A percentile compares a stretch with the other conserved stretches of the same genome.
Evolutionary conservation across 2,888 invertebrate species (phyloP).

Genomic region (Netelia fuscicornis): DNA sequence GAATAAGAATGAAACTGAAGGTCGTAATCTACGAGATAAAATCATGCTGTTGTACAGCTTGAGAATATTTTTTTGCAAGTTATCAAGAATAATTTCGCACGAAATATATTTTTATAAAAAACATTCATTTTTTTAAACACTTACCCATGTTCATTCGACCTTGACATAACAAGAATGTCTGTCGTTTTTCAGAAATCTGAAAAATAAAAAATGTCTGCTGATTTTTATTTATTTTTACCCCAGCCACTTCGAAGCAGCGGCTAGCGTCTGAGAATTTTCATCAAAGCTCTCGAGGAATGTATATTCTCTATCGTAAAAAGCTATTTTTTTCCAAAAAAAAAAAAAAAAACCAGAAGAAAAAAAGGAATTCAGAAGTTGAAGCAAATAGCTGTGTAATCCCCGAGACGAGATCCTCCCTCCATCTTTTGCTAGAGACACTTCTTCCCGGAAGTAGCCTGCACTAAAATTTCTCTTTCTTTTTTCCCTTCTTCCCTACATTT

Average conservation of each 20-base stretch:
- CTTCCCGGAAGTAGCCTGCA: slow-evolving; percentile 50
- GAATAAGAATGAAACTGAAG: too few relatives aligned
- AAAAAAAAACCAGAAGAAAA: background rate
- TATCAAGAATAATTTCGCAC: too few relatives aligned
- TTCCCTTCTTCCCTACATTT: slow-evolving; percentile 39
- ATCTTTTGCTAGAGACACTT: slow-evolving; percentile 24
- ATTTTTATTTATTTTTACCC: slow-evolving; percentile 7
- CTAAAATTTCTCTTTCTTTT: slow-evolving; percentile 41
- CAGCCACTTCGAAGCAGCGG: slow-evolving; percentile 4
- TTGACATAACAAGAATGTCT: slow-evolving; percentile 39
- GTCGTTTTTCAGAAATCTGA: background rate
- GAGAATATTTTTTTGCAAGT: too few relatives aligned
- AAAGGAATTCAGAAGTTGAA: slow-evolving; percentile 29
- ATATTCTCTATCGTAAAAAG: slow-evolving; percentile 18
- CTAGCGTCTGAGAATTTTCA: slow-evolving; percentile 34
- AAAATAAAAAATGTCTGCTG: slow-evolving; percentile 1
- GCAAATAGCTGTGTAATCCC: slow-evolving; percentile 59
- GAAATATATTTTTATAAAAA: too few relatives aligned
- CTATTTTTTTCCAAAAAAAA: background rate
- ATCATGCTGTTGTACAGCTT: too few relatives aligned
- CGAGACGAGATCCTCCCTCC: slow-evolving; percentile 47
- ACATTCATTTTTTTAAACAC: too few relatives aligned
- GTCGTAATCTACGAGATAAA: too few relatives aligned
- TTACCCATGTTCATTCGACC: background rate
- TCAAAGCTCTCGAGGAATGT: slow-evolving; percentile 17